These are phyloP conservation scores for Cavia aperea DNA, from an alignment of 2,113 vertebrate species.

Conservation along the genomic window DNA sequence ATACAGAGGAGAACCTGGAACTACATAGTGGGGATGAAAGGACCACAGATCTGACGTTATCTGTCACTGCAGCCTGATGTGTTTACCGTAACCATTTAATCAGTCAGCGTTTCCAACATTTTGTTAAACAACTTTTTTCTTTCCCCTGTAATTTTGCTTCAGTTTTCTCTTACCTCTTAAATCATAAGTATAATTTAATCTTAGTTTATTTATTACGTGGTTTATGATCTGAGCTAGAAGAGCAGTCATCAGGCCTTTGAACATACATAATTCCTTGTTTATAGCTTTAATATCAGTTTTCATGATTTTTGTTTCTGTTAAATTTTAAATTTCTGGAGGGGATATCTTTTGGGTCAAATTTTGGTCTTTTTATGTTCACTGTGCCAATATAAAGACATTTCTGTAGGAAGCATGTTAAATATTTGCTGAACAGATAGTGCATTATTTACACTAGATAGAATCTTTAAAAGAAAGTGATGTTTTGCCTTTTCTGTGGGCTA, in stretches of 20 bases:
- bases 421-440: neutral
- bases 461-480: slow-evolving; percentile 30
- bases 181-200: slow-evolving; percentile 19
- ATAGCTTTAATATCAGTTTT: slow-evolving; percentile 26
- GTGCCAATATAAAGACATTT: neutral
- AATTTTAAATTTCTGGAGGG: slow-evolving; percentile 13
- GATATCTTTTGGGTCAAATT: neutral
- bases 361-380: slow-evolving; percentile 32
- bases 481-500: neutral
- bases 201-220: neutral
- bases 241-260: neutral
- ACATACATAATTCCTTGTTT: neutral
- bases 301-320: slow-evolving; percentile 13
- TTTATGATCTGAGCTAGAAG: neutral
- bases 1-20: neutral
- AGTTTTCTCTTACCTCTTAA: neutral
- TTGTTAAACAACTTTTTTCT: neutral
- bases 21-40: neutral
- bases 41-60: neutral
- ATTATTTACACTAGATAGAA: neutral
- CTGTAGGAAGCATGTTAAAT: neutral
- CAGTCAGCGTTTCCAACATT: neutral
- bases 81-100: neutral
- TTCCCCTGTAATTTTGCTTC: neutral
- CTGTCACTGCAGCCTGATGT: neutral